A percentile compares a stretch with the other conserved stretches of the same genome.
These are phyloP conservation scores for Meleagris gallopavo DNA, from an alignment of 2,113 vertebrate genomes.

Conservation along the genomic window DNA sequence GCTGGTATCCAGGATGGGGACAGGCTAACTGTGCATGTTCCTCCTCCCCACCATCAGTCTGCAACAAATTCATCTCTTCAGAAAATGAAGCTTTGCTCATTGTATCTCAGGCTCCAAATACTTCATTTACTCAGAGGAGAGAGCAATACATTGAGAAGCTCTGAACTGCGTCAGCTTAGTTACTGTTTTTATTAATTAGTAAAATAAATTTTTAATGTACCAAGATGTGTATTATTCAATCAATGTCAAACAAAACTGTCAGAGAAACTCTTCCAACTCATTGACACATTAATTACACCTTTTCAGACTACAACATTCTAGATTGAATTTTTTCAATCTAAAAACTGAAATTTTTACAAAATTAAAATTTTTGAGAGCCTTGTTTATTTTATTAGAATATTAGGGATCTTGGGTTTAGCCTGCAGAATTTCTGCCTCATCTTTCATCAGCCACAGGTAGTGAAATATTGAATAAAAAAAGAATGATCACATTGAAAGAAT, in stretches of 20 bases:
- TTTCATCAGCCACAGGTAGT: neutral
- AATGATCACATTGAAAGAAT: neutral
- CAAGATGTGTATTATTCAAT: constrained; percentile 16
- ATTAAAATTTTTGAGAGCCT: neutral
- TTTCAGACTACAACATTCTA: neutral
- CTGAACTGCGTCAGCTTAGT: neutral
- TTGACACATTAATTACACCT: neutral
- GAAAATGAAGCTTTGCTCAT: neutral
- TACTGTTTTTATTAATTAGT: constrained; percentile 22
- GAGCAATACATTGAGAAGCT: neutral
- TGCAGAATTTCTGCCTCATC: rapidly evolving
- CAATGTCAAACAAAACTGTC: neutral
- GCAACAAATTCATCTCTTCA: neutral
- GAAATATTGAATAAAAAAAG: neutral
- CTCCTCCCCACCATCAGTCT: neutral
- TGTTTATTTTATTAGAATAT: neutral
- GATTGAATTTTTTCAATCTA: neutral
- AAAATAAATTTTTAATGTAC: neutral
- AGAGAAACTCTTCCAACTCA: neutral
- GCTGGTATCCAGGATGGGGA: neutral
- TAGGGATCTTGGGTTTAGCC: neutral
- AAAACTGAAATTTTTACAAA: neutral
- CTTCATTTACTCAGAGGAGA: neutral
- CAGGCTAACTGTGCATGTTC: rapidly evolving
- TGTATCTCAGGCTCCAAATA: neutral